These are phyloP conservation scores for Sipha flava DNA, from an alignment of 1,140 invertebrate species.

Conservation along the genomic window DNA sequence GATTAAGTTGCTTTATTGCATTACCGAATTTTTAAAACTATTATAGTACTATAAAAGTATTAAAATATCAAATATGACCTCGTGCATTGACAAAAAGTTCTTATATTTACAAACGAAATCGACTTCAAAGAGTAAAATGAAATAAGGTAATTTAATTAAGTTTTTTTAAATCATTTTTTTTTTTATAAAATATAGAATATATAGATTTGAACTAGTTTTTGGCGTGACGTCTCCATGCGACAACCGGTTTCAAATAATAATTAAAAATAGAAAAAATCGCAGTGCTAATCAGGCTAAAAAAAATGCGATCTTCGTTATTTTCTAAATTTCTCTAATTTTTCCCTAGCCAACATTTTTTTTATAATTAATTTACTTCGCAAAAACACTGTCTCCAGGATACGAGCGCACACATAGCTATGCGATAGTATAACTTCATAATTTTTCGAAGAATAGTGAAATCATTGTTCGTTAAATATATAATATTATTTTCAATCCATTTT, in stretches of 20 bases:
- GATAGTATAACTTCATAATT: background rate
- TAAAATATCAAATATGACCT: no score
- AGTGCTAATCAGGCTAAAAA: background rate
- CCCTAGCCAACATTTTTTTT: background rate
- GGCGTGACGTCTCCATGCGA: background rate
- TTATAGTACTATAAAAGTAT: no score
- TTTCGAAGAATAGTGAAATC: background rate
- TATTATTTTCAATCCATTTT: no score
- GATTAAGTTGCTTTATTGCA: no score
- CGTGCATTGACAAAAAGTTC: no score
- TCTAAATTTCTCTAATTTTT: conserved; percentile 16
- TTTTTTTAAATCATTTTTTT: background rate
- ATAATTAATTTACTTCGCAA: background rate
- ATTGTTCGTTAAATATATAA: no score
- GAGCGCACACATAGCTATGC: background rate
- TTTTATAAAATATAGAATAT: background rate
- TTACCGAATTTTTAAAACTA: no score
- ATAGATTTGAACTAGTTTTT: background rate
- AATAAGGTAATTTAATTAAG: no score
- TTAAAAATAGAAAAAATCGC: background rate
- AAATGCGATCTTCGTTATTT: background rate
- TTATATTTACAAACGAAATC: background rate
- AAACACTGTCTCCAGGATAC: background rate
- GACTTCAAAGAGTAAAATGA: background rate
- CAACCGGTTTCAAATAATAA: conserved; percentile 7